Evolutionary conservation across 2,113 vertebrate species (phyloP).

Genomic region (Formicarius rufipectus): DNA sequence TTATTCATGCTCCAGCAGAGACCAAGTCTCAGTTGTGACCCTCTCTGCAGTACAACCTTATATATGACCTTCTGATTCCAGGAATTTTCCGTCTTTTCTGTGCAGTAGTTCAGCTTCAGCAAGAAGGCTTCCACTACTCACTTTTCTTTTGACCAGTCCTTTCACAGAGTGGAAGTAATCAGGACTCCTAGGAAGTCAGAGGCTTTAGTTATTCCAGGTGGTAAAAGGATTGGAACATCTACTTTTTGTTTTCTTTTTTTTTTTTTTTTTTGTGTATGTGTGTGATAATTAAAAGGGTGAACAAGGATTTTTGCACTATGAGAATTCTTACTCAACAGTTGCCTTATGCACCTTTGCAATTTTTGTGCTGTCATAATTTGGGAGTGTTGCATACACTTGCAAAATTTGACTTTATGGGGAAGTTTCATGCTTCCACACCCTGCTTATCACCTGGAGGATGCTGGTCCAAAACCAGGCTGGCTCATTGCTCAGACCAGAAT

Average conservation of each 20-base stretch:
- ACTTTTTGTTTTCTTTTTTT: background rate
- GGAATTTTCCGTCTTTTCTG: background rate
- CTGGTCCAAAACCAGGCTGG: background rate
- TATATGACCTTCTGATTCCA: background rate
- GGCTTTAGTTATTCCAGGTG: background rate
- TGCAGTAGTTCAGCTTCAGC: background rate
- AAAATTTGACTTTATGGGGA: background rate
- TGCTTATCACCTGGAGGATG: background rate
- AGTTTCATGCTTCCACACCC: background rate
- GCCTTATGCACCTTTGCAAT: background rate
- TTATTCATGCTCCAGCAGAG: background rate
- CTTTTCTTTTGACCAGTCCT: background rate
- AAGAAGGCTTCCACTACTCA: background rate
- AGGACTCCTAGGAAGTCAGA: background rate
- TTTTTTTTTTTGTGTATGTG: background rate
- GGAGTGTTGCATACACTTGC: background rate
- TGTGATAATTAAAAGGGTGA: background rate
- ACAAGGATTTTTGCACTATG: background rate
- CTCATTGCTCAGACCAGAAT: background rate
- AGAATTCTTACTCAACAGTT: background rate
- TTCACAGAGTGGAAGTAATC: background rate
- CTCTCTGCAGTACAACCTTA: background rate
- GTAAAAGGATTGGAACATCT: background rate
- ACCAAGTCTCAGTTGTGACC: background rate
- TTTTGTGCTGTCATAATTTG: background rate